Base-by-base conservation (phyloP, 2,797 vertebrate genomes). In the Jordanella pulchra region DNA sequence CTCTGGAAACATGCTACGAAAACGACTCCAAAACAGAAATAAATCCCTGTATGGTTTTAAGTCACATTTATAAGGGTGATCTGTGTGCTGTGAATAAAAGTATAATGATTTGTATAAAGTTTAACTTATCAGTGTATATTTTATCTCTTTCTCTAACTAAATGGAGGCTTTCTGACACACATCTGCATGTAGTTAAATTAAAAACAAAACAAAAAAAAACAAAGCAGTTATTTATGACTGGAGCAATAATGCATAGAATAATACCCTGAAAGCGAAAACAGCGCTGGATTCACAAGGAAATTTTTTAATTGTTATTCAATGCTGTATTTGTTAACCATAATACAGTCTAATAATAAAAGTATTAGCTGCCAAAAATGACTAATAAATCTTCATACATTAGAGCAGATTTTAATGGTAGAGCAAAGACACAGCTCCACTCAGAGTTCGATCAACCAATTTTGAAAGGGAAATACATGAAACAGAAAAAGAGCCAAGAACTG, bases 151-250 rank as follows among this genome's bases (percentile, higher is more conserved):
- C 18, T 47, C 25, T 10, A n/a, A 3, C 39, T n/a, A 86, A 84
- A 69, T 72, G 9, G 2, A 1, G 10, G 2, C 54, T 72, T 74
- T 69, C 61, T 68, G 21, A 74, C 68, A 84, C 69, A 53, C 61
- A 15, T 77, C 12, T 28, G 42, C 48, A 51, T 71, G 51, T 30
- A 18, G 45, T 11, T 74, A 39, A 30, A 55, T 45, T 10, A 69
- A 17, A 39, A 53, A 56, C 25, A 18, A 25, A n/a, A n/a, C n/a
- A n/a, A n/a, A n/a, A n/a, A n/a, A n/a, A 39, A 39, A 39, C 35
- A 39, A 7, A 6, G 35, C 5, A 39, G 5, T 39, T 65, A n/a
- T 3, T 69, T 14, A 65, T 50, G 15, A 30, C 23, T 4, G 42
- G 1, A 45, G 27, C 32, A 4, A 23, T n/a, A 13, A 7, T 14